Conservation (phyloP, 53 echinoderm and acorn worm species). For the Crossaster papposus region DNA sequence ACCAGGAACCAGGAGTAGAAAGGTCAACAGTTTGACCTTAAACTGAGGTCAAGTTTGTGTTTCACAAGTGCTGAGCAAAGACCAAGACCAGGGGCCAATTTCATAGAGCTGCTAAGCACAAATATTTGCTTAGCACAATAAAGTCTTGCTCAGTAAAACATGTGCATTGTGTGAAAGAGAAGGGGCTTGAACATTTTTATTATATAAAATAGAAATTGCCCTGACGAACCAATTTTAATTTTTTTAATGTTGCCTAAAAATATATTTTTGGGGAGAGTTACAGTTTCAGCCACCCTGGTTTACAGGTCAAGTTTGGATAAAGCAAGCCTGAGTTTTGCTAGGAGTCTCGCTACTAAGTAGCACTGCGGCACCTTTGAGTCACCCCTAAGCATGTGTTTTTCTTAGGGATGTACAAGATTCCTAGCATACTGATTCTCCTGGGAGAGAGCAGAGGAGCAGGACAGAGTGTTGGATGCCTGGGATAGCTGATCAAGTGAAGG, state of each 20-base stretch:
- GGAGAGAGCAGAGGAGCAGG: constrained; percentile 45
- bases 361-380: constrained; percentile 47
- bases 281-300: background rate
- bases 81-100: no score
- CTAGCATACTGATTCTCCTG: constrained; percentile 49
- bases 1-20: background rate
- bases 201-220: no score
- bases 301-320: constrained; percentile 17
- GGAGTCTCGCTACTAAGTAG: constrained; percentile 18
- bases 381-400: constrained; percentile 53
- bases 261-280: constrained; percentile 11
- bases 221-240: no score
- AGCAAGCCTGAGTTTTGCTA: background rate
- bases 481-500: constrained; percentile 40
- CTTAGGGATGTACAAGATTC: constrained; percentile 58
- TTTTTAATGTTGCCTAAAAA: no score
- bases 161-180: no score
- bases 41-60: no score
- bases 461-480: constrained; percentile 24
- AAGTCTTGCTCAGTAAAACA: no score
- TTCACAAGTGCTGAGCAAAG: no score
- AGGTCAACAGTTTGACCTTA: background rate
- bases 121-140: no score
- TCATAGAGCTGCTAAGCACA: no score
- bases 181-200: no score